Evolutionary conservation across 1,140 invertebrate genomes (phyloP), one percentile per base, ranked within the genome.

Genomic region (Drosophila sulfurigaster): DNA sequence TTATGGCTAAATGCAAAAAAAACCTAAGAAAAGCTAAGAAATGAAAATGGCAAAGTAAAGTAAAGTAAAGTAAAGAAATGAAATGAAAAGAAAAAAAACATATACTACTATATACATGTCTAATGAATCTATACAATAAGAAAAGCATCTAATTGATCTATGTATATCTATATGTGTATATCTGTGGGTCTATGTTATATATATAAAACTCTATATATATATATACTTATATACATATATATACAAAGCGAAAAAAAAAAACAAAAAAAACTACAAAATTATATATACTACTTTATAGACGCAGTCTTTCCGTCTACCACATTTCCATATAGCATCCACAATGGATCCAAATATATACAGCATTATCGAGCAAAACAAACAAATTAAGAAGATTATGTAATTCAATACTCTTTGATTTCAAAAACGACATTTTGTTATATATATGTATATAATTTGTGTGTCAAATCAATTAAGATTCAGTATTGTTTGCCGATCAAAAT

Each of bases 91-190:
- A 38, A 38, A 10, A 38, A 38, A 38, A 32, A 16, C 51, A 13
- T 54, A 49, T 49, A 49, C 16, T 49, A 38, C 32, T 30, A 48
- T 62, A 65, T 32, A 54, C 51, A 57, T 56, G 52, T 67, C 43
- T 58, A 58, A 56, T 56, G 41, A 56, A 54, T 38, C 48, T 54
- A 67, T 43, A 73, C 69, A 49, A 72, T 72, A 72, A 72, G 69
- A 52, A 25, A 25, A 65, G 35, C 41, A 72, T 65, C 49, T 56
- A 70, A 70, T 68, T 46, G 54, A 70, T 46, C 41, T 46, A 63
- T 74, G 43, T 74, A 38, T 60, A 20, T 62, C 30, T 69, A 49
- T 65, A 65, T 60, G 16, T 70, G 35, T 46, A 63, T 46, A n/a
- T 70, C 38, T 63, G 48, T 63, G 43, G 5, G 16, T 15, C 28